A percentile compares a stretch with the other conserved stretches of the same genome.
phyloP scores from a whole-genome alignment of 92 coral and sea anemone genomes.

The Phenganax stokvisi region DNA sequence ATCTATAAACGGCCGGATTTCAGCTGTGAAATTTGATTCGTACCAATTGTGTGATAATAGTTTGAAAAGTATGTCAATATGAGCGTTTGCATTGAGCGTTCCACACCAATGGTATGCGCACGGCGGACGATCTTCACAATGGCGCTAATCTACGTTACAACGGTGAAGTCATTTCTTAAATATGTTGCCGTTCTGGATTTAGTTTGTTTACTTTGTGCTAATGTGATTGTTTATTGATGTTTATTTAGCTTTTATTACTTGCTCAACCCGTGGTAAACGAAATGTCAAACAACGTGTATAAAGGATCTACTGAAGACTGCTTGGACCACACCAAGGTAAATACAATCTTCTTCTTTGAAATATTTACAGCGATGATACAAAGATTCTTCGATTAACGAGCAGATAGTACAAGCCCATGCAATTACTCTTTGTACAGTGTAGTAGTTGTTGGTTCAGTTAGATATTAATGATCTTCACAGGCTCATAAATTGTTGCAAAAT shows the following conservation, averaged over 20 bases:
- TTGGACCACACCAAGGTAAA: constrained; percentile 4
- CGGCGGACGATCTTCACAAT: neutral
- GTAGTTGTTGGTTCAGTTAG: too few relatives aligned
- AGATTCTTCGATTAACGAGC: neutral
- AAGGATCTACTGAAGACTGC: constrained; percentile 18
- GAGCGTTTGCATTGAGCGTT: constrained; percentile 1
- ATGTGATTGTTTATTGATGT: neutral
- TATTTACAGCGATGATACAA: neutral
- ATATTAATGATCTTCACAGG: too few relatives aligned
- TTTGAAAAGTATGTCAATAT: neutral
- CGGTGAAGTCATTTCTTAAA: neutral
- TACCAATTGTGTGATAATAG: constrained; percentile 6
- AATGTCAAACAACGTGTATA: neutral
- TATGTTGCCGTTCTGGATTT: neutral
- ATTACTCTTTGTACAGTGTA: too few relatives aligned
- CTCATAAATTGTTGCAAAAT: too few relatives aligned
- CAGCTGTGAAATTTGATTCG: constrained; percentile 29
- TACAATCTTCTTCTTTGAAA: neutral
- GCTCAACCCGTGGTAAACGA: constrained; percentile 7
- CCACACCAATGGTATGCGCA: neutral
- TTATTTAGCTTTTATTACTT: constrained; percentile 9
- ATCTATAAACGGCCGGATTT: neutral
- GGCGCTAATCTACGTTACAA: neutral
- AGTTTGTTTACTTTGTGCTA: neutral
- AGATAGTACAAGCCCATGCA: too few relatives aligned